Conservation (phyloP, 2,888 invertebrate genomes). For the Acanthoscelides obtectus region DNA sequence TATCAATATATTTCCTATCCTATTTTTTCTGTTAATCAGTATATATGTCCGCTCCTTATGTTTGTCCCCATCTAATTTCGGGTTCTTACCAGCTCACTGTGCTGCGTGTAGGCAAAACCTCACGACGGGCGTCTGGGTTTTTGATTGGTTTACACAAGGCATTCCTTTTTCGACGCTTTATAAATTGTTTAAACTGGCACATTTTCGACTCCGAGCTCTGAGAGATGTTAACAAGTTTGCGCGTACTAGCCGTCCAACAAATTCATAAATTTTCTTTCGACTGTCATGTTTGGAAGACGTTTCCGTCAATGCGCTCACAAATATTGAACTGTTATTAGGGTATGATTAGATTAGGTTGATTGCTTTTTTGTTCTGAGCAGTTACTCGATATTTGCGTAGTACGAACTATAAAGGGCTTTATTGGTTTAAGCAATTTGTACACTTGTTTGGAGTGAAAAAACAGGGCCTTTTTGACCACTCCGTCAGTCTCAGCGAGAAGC, state of each 20-base stretch:
- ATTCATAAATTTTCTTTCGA: neutral
- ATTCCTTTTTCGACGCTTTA: neutral
- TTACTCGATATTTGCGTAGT: no score
- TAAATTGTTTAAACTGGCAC: neutral
- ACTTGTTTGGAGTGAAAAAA: no score
- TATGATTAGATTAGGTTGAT: neutral
- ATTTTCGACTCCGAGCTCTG: neutral
- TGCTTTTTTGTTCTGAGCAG: no score
- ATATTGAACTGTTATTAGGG: neutral
- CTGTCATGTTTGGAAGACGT: neutral
- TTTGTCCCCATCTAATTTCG: neutral
- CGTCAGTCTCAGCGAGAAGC: no score
- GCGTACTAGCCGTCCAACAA: neutral
- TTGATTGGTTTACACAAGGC: neutral
- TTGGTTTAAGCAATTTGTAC: no score
- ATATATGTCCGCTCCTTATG: neutral
- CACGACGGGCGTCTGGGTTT: neutral
- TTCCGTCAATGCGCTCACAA: neutral
- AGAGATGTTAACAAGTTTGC: neutral
- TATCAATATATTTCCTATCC: no score
- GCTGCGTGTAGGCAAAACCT: neutral
- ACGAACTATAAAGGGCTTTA: no score
- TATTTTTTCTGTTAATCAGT: neutral
- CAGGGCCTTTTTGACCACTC: no score
- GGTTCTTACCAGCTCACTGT: neutral